Base-by-base conservation (phyloP, 1,140 invertebrate genomes). In the Bathynomus jamesi region DNA sequence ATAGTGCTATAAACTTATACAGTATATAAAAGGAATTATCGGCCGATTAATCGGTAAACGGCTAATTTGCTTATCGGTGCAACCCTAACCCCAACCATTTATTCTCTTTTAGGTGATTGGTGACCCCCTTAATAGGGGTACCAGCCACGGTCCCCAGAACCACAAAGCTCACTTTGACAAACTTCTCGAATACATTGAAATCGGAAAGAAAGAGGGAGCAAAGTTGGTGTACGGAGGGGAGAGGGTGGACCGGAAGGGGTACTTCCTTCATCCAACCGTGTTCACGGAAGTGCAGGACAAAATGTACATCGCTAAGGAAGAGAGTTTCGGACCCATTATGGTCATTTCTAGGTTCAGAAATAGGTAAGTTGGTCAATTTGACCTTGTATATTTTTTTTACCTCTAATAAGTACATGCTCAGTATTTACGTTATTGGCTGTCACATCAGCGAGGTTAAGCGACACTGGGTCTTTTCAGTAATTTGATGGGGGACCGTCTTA, bases 321-420 rank as follows among this genome's bases (percentile, higher is more conserved):
- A 98, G 82, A 95, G 93, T 0, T 98, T 98, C 80, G 96, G 96
- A 4, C 96, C 96, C 0, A 91, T 98, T 28, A 98, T 98, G 94
- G 89, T 95, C 31, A 89, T 98, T 67, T 95, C 93, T 27, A 92
- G 89, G 79, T 98, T 98, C 80, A 87, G 85, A 73, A 87, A 89
- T 83, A 89, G 88, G 89, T 91, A 80, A 85, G 85, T n/a, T n/a
- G n/a, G n/a, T n/a, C n/a, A n/a, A n/a, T n/a, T n/a, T n/a, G n/a
- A n/a, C n/a, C n/a, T n/a, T n/a, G n/a, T n/a, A n/a, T n/a, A n/a
- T n/a, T n/a, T n/a, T n/a, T n/a, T n/a, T n/a, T n/a, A n/a, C n/a
- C n/a, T n/a, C n/a, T n/a, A n/a, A n/a, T n/a, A n/a, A n/a, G n/a
- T n/a, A n/a, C n/a, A n/a, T n/a, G n/a, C n/a, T n/a, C n/a, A n/a